Evolutionary conservation across 1,140 invertebrate genomes (phyloP).

Genomic region (Temnothorax nylanderi): DNA sequence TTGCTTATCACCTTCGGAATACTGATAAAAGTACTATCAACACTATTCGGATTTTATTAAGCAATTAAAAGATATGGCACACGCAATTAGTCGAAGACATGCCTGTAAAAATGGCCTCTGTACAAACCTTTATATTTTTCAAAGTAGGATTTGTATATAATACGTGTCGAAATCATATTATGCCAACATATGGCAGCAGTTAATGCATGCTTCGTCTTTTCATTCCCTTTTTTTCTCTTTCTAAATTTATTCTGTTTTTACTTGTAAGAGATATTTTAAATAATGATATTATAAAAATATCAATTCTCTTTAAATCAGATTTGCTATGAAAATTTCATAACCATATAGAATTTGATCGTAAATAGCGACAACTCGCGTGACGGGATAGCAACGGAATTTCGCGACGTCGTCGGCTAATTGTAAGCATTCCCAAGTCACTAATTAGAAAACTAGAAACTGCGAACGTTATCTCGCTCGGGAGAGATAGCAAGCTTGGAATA

Average conservation of each 20-base stretch:
- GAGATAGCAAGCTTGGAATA: conserved; percentile 39
- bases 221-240: background rate
- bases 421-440: conserved; percentile 59
- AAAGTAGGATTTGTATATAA: background rate
- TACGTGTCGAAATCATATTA: background rate
- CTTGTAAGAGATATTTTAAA: background rate
- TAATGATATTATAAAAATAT: background rate
- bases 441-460: conserved; percentile 63
- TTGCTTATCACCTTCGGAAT: background rate
- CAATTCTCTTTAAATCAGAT: conserved; percentile 12
- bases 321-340: background rate
- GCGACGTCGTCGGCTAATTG: conserved; percentile 44
- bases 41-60: background rate
- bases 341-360: conserved; percentile 18
- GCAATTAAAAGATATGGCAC: background rate
- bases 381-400: conserved; percentile 7
- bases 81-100: background rate
- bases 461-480: conserved; percentile 42
- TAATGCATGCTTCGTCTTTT: background rate
- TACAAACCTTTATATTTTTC: background rate
- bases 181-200: background rate
- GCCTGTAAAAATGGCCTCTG: background rate
- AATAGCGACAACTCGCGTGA: conserved; percentile 19
- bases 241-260: background rate
- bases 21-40: background rate